Evolutionary conservation across 2,797 vertebrate species (phyloP).

Genomic region (Dipus sagitta): DNA sequence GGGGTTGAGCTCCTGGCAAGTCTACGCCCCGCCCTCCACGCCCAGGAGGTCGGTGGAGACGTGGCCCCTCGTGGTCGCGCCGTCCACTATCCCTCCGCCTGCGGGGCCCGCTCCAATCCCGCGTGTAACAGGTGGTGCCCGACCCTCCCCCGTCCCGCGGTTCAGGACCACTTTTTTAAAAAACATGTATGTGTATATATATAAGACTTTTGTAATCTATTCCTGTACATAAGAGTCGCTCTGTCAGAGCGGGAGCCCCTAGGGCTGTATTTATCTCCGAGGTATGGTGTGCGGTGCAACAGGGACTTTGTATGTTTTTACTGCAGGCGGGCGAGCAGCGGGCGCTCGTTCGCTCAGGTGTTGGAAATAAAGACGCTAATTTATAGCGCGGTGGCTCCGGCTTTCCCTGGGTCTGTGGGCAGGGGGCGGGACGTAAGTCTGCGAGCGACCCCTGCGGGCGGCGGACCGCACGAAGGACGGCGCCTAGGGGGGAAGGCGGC

Average conservation of each 20-base stretch:
- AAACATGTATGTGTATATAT: background rate
- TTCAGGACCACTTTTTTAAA: slow-evolving; percentile 94
- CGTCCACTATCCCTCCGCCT: background rate
- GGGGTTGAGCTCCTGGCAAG: background rate
- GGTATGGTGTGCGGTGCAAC: slow-evolving; percentile 93
- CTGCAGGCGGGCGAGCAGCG: slow-evolving; percentile 79
- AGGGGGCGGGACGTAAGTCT: background rate
- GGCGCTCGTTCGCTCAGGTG: slow-evolving; percentile 86
- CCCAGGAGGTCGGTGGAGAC: background rate
- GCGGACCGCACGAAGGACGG: background rate
- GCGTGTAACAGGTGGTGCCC: slow-evolving; percentile 45
- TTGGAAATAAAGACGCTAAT: slow-evolving; percentile 91
- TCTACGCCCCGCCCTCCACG: background rate
- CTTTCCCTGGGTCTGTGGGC: background rate
- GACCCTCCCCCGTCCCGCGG: slow-evolving; percentile 66
- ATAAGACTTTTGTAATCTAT: slow-evolving; percentile 90
- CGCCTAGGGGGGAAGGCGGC: no score
- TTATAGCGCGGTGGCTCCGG: slow-evolving; percentile 86
- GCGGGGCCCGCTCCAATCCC: background rate
- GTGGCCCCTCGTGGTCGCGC: background rate
- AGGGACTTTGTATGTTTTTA: slow-evolving; percentile 92
- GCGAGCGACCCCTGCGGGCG: slow-evolving; percentile 67
- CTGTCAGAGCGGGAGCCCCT: slow-evolving; percentile 88
- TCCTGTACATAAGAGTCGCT: slow-evolving; percentile 98
- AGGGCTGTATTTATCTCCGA: slow-evolving; percentile 94